phyloP scores from a whole-genome alignment of 2,113 vertebrate genomes.

The Natator depressus region DNA sequence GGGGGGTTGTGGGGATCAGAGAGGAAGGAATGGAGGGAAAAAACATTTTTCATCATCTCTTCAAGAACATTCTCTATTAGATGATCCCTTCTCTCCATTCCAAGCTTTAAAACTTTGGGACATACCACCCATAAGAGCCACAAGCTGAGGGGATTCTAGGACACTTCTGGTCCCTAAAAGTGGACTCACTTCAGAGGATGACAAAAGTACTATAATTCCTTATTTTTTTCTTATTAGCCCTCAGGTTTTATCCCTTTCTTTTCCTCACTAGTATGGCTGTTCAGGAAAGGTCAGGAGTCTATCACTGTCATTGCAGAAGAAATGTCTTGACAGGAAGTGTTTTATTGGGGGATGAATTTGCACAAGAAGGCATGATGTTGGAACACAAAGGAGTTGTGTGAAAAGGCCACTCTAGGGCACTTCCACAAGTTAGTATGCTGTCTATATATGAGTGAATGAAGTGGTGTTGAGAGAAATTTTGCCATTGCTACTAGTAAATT shows the following conservation, averaged over 20 bases:
- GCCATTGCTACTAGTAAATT: too few species aligned
- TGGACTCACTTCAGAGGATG: neutral
- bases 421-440: too few species aligned
- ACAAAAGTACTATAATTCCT: neutral
- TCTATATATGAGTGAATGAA: too few species aligned
- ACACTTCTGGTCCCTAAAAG: neutral
- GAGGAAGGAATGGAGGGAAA: fast-evolving
- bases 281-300: neutral
- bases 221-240: fast-evolving
- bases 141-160: neutral
- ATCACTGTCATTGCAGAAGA: neutral
- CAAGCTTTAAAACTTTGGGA: neutral
- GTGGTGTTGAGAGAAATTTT: too few species aligned
- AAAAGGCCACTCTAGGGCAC: neutral
- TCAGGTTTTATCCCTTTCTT: neutral
- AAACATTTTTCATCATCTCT: neutral
- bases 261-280: neutral
- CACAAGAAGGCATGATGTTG: neutral
- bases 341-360: neutral
- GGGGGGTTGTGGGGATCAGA: fast-evolving
- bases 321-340: neutral
- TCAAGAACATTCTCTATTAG: neutral
- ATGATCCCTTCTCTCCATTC: neutral
- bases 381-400: neutral
- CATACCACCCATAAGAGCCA: too few species aligned